phyloP scores from a whole-genome alignment of 2,113 vertebrate species.

The Colossoma macropomum region DNA sequence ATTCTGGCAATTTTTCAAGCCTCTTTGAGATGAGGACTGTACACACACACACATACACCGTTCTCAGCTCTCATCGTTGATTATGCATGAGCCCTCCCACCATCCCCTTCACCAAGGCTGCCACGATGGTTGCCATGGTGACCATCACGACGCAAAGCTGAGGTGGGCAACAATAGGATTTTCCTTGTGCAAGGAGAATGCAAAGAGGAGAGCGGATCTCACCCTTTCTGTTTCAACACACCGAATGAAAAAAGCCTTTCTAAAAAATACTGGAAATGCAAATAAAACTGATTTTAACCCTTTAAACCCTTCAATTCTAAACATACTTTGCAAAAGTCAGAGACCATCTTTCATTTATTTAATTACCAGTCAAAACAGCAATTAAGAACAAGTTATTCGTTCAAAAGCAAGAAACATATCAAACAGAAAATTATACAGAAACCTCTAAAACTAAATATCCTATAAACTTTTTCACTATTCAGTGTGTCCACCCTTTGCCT shows the following conservation, averaged over 20 bases:
- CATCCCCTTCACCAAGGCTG: slow-evolving; percentile 8
- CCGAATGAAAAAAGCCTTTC: not conserved
- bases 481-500: no score
- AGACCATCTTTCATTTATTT: no score
- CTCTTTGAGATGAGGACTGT: slow-evolving; percentile 3
- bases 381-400: no score
- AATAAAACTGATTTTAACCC: not conserved
- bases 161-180: slow-evolving; percentile 48
- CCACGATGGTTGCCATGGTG: slow-evolving; percentile 44
- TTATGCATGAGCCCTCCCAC: slow-evolving; percentile 42
- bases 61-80: slow-evolving; percentile 39
- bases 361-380: no score
- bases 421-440: no score
- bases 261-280: not conserved
- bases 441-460: no score
- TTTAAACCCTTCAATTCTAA: not conserved
- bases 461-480: no score
- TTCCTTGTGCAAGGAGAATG: slow-evolving; percentile 33
- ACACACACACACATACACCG: slow-evolving; percentile 6
- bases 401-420: no score
- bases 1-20: slow-evolving; percentile 15
- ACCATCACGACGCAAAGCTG: slow-evolving; percentile 40
- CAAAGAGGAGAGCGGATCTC: slow-evolving; percentile 18
- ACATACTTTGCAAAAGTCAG: no score
- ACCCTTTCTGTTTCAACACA: not conserved